Percentiles rank a stretch among this genome's conserved stretches.
phyloP scores from a whole-genome alignment of 2,888 invertebrate species.

The Drosophila niveifrons region DNA sequence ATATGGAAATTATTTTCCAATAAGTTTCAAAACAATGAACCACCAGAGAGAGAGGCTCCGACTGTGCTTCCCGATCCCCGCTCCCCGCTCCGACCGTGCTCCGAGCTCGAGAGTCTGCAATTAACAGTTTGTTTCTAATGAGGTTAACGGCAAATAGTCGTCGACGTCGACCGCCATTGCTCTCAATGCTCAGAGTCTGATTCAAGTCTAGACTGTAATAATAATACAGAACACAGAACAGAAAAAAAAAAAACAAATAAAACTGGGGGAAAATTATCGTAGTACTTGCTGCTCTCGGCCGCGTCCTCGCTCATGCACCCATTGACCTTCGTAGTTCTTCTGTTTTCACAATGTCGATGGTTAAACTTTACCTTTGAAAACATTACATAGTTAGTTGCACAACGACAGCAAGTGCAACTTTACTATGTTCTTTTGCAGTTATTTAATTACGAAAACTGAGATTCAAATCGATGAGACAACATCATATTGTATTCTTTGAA shows the following conservation, averaged over 20 bases:
- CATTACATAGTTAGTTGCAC: conserved; percentile 1
- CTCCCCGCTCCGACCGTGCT: background rate
- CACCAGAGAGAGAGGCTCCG: background rate
- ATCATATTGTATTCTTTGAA: too few relatives aligned
- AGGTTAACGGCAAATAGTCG: conserved; percentile 71
- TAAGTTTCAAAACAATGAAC: conserved; percentile 64
- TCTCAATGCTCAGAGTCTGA: conserved; percentile 62
- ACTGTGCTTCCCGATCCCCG: background rate
- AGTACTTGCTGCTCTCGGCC: conserved; percentile 27
- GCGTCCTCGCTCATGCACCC: conserved; percentile 12
- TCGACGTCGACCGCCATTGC: conserved; percentile 59
- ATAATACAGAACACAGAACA: conserved; percentile 1
- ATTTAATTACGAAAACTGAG: background rate
- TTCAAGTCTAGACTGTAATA: conserved; percentile 69
- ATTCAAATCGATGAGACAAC: background rate
- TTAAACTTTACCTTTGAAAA: conserved; percentile 31
- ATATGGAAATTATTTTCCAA: conserved; percentile 75
- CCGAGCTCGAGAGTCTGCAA: conserved; percentile 34
- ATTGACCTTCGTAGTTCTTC: conserved; percentile 28
- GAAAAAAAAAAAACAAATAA: too few relatives aligned
- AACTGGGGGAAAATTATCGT: conserved; percentile 49
- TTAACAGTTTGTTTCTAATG: conserved; percentile 70
- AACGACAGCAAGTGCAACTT: background rate
- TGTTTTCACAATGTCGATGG: conserved; percentile 14
- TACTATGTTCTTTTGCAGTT: background rate